Evolutionary conservation across 2,113 vertebrate genomes (phyloP).

Genomic region (Xyrauchen texanus): DNA sequence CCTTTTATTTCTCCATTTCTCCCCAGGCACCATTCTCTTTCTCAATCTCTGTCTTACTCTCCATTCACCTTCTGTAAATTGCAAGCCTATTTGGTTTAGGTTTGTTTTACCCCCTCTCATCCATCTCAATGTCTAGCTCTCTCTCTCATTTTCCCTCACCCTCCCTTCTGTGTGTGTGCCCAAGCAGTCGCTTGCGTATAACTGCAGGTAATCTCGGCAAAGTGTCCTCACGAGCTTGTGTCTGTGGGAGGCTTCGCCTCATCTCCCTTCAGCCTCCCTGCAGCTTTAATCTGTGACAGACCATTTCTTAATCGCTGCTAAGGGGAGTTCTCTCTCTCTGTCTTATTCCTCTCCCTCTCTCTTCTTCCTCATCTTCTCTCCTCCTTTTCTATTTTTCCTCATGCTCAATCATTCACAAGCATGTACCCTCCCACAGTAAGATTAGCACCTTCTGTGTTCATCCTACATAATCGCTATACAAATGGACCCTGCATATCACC

Average conservation of each 20-base stretch:
- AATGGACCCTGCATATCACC: constrained; percentile 69
- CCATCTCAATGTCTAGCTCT: constrained; percentile 59
- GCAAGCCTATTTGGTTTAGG: constrained; percentile 76
- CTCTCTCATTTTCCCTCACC: constrained; percentile 55
- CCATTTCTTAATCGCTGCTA: constrained; percentile 84
- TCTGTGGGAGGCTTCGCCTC: constrained; percentile 79
- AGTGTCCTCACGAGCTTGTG: constrained; percentile 74
- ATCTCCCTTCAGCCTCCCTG: constrained; percentile 76
- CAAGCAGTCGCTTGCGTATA: constrained; percentile 53
- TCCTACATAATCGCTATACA: constrained; percentile 79
- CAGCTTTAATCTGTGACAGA: constrained; percentile 84
- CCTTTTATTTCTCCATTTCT: too few relatives aligned
- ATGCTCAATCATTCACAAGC: constrained; percentile 74
- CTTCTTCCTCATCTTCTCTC: constrained; percentile 45
- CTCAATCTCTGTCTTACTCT: constrained; percentile 60
- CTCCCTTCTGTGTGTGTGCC: constrained; percentile 50
- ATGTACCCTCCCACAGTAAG: constrained; percentile 79
- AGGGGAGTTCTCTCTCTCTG: constrained; percentile 63
- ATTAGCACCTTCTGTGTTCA: constrained; percentile 75
- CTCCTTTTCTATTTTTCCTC: constrained; percentile 27
- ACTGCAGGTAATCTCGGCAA: constrained; percentile 77
- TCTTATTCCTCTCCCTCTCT: constrained; percentile 20
- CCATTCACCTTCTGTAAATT: constrained; percentile 67
- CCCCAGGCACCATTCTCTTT: constrained; percentile 60
- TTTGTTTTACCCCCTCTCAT: constrained; percentile 75